These are phyloP conservation scores for Solea senegalensis DNA, from an alignment of 2,113 vertebrate species.

Conservation along the genomic window DNA sequence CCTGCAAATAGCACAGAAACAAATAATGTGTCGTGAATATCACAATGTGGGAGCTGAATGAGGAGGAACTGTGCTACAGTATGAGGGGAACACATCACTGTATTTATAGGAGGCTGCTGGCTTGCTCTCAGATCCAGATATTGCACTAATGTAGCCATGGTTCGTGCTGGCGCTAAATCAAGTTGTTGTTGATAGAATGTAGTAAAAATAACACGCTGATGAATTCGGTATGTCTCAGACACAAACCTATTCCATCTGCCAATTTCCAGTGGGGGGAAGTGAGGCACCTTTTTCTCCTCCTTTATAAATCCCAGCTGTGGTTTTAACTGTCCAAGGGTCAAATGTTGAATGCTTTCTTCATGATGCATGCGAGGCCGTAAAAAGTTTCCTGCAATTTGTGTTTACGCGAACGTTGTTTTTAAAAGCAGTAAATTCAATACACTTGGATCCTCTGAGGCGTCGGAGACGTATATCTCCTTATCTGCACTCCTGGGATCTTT, in stretches of 20 bases:
- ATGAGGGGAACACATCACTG: conserved; percentile 51
- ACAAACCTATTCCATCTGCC: conserved; percentile 70
- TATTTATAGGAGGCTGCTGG: conserved; percentile 54
- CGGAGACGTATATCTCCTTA: conserved; percentile 40
- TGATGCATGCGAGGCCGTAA: conserved; percentile 69
- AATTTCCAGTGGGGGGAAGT: conserved; percentile 52
- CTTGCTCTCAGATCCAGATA: conserved; percentile 40
- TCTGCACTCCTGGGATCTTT: conserved; percentile 23
- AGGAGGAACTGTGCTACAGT: conserved; percentile 23
- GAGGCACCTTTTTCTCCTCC: conserved; percentile 67
- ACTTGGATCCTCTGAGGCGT: conserved; percentile 8
- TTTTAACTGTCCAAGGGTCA: conserved; percentile 70
- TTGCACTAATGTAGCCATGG: conserved; percentile 50
- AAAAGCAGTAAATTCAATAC: conserved; percentile 60
- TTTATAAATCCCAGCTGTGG: conserved; percentile 80
- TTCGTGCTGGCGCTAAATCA: conserved; percentile 56
- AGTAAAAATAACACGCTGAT: conserved; percentile 62
- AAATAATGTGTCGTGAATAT: conserved; percentile 31
- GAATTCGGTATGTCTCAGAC: conserved; percentile 55
- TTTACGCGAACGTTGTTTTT: conserved; percentile 64
- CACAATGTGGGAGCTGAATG: conserved; percentile 24
- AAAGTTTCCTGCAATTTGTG: conserved; percentile 71
- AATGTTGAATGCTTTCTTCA: conserved; percentile 73
- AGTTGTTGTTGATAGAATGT: conserved; percentile 61
- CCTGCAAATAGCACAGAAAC: conserved; percentile 32